These are phyloP conservation scores for Drosophila asahinai DNA, from an alignment of 1,140 invertebrate genomes.

Conservation along the genomic window DNA sequence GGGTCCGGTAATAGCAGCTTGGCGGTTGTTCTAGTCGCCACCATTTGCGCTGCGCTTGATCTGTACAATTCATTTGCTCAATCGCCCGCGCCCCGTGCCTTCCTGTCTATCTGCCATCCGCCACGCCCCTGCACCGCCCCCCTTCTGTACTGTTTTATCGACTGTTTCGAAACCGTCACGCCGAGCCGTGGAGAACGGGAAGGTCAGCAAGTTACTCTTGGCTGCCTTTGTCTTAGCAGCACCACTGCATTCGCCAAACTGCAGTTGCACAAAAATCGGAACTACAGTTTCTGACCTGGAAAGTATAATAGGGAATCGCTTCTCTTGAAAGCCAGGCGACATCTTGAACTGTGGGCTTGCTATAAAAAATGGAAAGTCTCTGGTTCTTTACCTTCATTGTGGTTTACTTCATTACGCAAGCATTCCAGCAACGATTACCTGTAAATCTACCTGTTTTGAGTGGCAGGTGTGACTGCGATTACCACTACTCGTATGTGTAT, in stretches of 20 bases:
- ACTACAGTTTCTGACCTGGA: background rate
- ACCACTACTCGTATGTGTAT: background rate
- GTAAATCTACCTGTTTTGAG: slow-evolving; percentile 6
- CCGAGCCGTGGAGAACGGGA: slow-evolving; percentile 57
- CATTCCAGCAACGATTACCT: background rate
- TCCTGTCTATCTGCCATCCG: background rate
- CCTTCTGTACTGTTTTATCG: slow-evolving; percentile 21
- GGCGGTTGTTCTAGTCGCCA: slow-evolving; percentile 34
- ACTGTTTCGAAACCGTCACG: slow-evolving; percentile 63
- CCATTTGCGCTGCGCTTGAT: slow-evolving; percentile 23
- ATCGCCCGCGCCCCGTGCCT: slow-evolving; percentile 3
- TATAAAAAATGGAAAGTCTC: background rate
- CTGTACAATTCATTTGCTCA: slow-evolving; percentile 17
- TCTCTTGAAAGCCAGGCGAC: too few relatives aligned
- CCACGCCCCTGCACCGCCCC: slow-evolving; percentile 11
- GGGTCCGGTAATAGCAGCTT: slow-evolving; percentile 26
- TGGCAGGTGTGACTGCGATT: slow-evolving; percentile 7
- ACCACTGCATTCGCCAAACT: slow-evolving; percentile 17
- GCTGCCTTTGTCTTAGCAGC: slow-evolving; percentile 19
- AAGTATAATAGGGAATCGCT: background rate
- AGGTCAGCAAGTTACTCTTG: slow-evolving; percentile 61
- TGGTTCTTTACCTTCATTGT: background rate
- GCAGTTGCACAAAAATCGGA: slow-evolving; percentile 7
- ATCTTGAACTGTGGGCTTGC: background rate
- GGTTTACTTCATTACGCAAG: slow-evolving; percentile 4